Percentiles rank a stretch among this genome's conserved stretches.
Conservation (phyloP, 2,888 invertebrate genomes). For the Meta bourneti region DNA sequence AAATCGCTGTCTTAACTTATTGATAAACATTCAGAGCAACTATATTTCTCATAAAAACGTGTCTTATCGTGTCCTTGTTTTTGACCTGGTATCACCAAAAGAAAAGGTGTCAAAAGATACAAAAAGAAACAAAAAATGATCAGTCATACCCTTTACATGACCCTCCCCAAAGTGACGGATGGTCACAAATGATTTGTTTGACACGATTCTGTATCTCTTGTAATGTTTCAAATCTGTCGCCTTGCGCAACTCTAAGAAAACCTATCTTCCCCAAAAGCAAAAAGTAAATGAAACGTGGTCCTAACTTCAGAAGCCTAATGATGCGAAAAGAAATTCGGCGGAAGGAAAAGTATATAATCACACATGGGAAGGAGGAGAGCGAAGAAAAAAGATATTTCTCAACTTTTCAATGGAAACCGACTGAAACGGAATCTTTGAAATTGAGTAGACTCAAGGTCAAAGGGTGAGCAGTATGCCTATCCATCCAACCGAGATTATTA, state of each 20-base stretch:
- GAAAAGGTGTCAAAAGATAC: neutral
- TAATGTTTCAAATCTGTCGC: conserved; percentile 2
- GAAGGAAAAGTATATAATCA: neutral
- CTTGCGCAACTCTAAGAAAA: neutral
- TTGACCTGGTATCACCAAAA: neutral
- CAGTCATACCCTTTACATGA: no score
- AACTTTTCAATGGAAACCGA: conserved; percentile 15
- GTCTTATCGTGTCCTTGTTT: no score
- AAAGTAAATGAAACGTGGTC: conserved; percentile 4
- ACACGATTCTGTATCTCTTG: neutral
- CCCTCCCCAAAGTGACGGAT: neutral
- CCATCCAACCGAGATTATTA: conserved; percentile 6
- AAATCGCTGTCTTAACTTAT: no score
- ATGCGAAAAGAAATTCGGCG: conserved; percentile 22
- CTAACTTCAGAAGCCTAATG: conserved; percentile 38
- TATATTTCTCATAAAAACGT: no score
- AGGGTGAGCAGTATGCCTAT: conserved; percentile 11
- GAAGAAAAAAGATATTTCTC: conserved; percentile 17
- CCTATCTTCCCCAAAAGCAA: neutral
- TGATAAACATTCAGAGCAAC: no score
- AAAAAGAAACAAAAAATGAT: neutral
- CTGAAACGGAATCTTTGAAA: conserved; percentile 44
- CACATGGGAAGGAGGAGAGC: no score
- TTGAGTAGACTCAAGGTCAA: conserved; percentile 50
- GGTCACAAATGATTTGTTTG: neutral